Evolutionary conservation across 2,113 vertebrate genomes (phyloP), one percentile per base, ranked within the genome.

Genomic region (Mionectes macconnelli): DNA sequence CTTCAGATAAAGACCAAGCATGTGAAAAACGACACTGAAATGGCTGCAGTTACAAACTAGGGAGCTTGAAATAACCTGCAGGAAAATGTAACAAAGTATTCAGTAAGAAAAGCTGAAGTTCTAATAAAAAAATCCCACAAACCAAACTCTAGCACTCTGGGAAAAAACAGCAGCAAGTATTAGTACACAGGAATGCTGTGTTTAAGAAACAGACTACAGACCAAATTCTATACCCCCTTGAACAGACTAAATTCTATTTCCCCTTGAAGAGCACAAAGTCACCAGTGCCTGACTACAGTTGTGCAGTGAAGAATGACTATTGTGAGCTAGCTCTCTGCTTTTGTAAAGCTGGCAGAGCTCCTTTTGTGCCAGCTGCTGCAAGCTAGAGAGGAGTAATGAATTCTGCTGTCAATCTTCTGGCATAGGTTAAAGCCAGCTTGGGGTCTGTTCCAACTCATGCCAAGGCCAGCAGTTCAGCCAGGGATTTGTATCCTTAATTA

Each of bases 381-480:
- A 95, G 80, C 89, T 77, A 67, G 55, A 94, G 76, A 92, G 55
- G 42, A 87, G 91, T 90, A 94, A 95, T 94, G 96, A 97, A 94
- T 93, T 95, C 91, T 72, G 33, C 91, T 94, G 95, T 94, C 95
- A 94, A 95, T 94, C 95, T 95, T 94, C 86, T 92, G 95, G 94
- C 86, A 78, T 6, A 84, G 69, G 60, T 69, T 94, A 87, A 93
- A 92, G 89, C 57, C 76, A 94, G 91, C 77, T 59, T 89, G 80
- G 93, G 76, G 73, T 84, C 86, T 87, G 77, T 60, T 97, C 94
- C 93, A 93, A 70, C 83, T 92, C 86, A 94, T 90, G 89, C 86
- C 93, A 94, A 92, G 68, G 83, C 93, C 89, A 92, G 93, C 39
- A 90, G 86, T 89, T 92, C 68, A 84, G 73, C 47, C 73, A 78